A percentile compares a stretch with the other conserved stretches of the same genome.
Conservation (phyloP, 2,113 vertebrate genomes). For the Anhinga rufa region DNA sequence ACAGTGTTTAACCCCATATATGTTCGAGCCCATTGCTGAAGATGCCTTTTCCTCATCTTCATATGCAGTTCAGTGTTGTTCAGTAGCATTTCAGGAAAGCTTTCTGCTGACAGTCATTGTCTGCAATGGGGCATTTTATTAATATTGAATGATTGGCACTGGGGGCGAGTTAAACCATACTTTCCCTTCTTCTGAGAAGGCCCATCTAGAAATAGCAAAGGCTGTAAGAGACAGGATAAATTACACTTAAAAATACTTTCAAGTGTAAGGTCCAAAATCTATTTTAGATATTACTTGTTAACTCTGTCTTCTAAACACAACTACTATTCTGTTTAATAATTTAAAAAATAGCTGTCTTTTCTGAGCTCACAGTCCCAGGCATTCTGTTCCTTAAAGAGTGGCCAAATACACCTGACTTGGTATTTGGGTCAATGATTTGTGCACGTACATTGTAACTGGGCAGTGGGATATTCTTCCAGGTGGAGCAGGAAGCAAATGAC, state of each 20-base stretch:
- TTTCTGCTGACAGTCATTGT: neutral
- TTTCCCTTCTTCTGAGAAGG: neutral
- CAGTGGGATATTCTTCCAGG: neutral
- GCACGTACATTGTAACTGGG: fast-evolving
- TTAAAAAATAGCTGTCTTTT: neutral
- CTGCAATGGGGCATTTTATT: neutral
- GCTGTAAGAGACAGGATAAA: neutral
- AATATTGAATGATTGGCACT: neutral
- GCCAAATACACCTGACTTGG: neutral
- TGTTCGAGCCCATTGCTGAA: neutral
- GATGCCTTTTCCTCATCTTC: neutral
- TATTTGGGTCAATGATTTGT: neutral
- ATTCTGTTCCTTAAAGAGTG: neutral
- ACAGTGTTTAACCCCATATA: neutral
- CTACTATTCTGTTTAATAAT: neutral
- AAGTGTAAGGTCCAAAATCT: neutral
- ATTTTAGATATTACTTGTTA: neutral
- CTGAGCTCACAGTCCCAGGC: neutral
- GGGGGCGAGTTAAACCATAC: neutral
- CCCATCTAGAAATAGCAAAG: neutral
- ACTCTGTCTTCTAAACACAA: neutral
- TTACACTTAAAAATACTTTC: neutral
- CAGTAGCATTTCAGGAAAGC: neutral
- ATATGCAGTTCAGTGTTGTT: neutral
- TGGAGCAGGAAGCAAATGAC: neutral